Evolutionary conservation across 2,888 invertebrate genomes (phyloP), one percentile per base, ranked within the genome.

Genomic region (Isotomurus palustris): DNA sequence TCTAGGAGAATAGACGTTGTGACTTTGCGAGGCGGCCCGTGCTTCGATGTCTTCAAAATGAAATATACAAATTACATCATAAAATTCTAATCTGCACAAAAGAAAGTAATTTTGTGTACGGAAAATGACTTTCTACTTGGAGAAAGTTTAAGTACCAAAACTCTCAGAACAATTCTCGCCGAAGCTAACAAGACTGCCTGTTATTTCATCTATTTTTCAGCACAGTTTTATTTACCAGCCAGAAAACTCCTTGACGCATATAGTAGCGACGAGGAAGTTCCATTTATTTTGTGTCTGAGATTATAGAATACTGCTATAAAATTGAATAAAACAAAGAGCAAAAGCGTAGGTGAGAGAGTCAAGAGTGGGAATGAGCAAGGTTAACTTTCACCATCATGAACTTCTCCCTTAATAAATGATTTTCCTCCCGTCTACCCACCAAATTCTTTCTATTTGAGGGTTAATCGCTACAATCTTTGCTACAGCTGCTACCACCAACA

Each of bases 281-380:
- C 8, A 10, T 14, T 14, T 32, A 14, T 8, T 32, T 32, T 32
- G 32, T 32, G 32, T 32, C 32, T 14, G 8, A 32, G 32, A 10
- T 14, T 14, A 8, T 14, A 32, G 32, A 10, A 8, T 32, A 14
- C 14, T 22, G 24, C 21, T 21, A 43, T 43, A 24, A 43, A 43
- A 43, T 43, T 43, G 24, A 43, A 43, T 43, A 43, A 43, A 43
- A 43, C 24, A 43, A 43, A 38, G 24, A 43, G 43, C 4, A 24
- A 43, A 43, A 19, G 43, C 24, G 21, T 22, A 22, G 19, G 43
- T 22, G 43, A 43, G 24, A 43, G 43, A n/a, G n/a, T n/a, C 24
- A 43, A 5, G 22, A 19, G n/a, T 10, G 24, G 14, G 8, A 17
- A 43, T 3, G 22, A 5, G 6, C 17, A 21, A 24, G 24, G 43